phyloP scores from a whole-genome alignment of 2,113 vertebrate genomes.

The Anguilla japonica region DNA sequence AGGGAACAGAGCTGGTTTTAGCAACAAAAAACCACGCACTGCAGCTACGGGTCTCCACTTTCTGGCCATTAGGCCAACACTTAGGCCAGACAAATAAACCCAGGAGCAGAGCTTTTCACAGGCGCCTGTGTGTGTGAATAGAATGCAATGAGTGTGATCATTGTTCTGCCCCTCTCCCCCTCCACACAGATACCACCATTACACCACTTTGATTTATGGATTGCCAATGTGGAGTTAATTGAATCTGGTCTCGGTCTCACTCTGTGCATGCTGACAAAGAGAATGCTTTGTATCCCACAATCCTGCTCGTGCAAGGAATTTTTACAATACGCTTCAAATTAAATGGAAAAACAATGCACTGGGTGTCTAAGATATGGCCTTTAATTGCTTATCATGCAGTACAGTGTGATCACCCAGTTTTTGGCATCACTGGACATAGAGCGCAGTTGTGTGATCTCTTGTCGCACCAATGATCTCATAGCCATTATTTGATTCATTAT shows the following conservation, averaged over 20 bases:
- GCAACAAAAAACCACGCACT: not conserved
- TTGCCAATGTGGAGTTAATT: constrained; percentile 63
- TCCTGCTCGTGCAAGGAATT: constrained; percentile 6
- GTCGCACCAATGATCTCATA: constrained; percentile 6
- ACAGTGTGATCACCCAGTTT: constrained; percentile 18
- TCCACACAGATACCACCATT: not conserved
- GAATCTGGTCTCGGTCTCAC: constrained; percentile 52
- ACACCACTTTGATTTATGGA: constrained; percentile 61
- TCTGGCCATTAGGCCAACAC: not conserved
- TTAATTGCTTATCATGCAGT: not conserved
- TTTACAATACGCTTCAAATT: not conserved
- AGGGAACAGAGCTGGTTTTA: not conserved
- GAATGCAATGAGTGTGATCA: not conserved
- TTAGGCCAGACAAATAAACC: constrained; percentile 7
- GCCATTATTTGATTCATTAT: not conserved
- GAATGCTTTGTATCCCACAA: constrained; percentile 45
- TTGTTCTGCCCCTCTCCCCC: not conserved
- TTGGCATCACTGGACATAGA: not conserved
- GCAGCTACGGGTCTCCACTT: not conserved
- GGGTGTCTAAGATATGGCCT: constrained; percentile 6
- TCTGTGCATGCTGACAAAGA: constrained; percentile 52
- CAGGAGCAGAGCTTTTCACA: not conserved
- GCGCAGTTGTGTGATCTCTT: not conserved
- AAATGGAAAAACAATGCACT: constrained; percentile 30
- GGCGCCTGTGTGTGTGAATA: not conserved